phyloP scores from a whole-genome alignment of 2,797 vertebrate genomes.

The Lagorchestes hirsutus region DNA sequence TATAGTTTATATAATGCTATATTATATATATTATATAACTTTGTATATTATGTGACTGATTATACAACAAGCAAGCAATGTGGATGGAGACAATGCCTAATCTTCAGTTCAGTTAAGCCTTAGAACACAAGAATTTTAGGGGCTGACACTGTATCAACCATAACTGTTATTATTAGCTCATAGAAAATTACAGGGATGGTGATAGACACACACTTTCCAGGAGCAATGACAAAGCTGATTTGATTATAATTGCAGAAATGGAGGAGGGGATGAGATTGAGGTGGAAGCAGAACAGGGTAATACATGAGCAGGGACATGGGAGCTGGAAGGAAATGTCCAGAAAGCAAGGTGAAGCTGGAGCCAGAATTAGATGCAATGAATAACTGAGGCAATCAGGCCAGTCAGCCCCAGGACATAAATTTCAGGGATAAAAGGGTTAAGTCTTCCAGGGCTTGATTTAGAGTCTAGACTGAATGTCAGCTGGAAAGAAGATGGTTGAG shows the following conservation, averaged over 20 bases:
- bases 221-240: not conserved
- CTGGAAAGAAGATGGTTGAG: not conserved
- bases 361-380: not conserved
- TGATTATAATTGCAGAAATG: not conserved
- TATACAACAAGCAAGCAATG: not conserved
- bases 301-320: not conserved
- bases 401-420: not conserved
- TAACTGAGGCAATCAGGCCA: not conserved
- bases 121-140: not conserved
- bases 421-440: not conserved
- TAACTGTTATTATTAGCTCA: not conserved
- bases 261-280: not conserved
- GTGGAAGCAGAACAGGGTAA: not conserved
- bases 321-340: not conserved
- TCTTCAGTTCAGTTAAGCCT: not conserved
- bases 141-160: not conserved
- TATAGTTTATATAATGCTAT: no score
- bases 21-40: no score
- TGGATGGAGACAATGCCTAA: not conserved
- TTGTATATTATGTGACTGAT: not conserved
- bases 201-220: not conserved
- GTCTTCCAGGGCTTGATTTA: not conserved
- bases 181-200: not conserved
- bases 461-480: not conserved
- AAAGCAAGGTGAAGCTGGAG: not conserved